Base-by-base conservation (phyloP, 2,113 vertebrate genomes). In the Nettapus auritus region DNA sequence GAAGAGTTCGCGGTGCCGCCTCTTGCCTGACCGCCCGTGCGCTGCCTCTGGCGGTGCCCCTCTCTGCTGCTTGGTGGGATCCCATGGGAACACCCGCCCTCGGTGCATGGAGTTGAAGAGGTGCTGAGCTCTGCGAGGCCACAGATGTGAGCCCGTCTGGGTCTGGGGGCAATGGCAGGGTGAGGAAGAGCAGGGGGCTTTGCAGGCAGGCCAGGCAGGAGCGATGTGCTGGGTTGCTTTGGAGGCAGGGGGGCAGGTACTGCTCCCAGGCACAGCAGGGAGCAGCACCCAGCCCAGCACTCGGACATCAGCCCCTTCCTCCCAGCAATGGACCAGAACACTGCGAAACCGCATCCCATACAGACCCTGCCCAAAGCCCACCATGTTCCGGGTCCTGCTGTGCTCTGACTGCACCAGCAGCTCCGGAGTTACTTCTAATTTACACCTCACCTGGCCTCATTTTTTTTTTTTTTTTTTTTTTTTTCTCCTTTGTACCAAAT, bases 381-480 rank as follows among this genome's bases (percentile, higher is more conserved):
- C 6, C 36, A 10, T 7, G 6, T 50, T 17, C 1, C 4, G n/a
- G 50, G 25, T 25, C 64, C 68, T 23, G 0, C 2, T 14, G 20
- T 9, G 5, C 52, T 34, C 53, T 48, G 40, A 4, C 46, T 0
- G 0, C 59, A 63, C 9, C 73, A 86, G 76, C 86, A 92, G 55
- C 88, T 91, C 92, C 83, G 92, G 28, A 77, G 36, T 86, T 86
- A 74, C 40, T 93, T 63, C 88, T 90, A 38, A 86, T 94, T 93
- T 90, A 77, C 63, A 78, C 71, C 90, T 90, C 31, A 19, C 17
- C 68, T 88, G 92, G 36, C 94, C 94, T 97, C n/a, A 25, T 94
- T 92, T 66, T n/a, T 40, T 40, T 40, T 40, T 40, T 11, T 40
- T 38, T 10, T 38, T 8, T 79, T 33, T 89, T 86, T 13, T 46